These are phyloP conservation scores for Gymnoscelis rufifasciata DNA, from an alignment of 2,888 invertebrate genomes.

Conservation along the genomic window DNA sequence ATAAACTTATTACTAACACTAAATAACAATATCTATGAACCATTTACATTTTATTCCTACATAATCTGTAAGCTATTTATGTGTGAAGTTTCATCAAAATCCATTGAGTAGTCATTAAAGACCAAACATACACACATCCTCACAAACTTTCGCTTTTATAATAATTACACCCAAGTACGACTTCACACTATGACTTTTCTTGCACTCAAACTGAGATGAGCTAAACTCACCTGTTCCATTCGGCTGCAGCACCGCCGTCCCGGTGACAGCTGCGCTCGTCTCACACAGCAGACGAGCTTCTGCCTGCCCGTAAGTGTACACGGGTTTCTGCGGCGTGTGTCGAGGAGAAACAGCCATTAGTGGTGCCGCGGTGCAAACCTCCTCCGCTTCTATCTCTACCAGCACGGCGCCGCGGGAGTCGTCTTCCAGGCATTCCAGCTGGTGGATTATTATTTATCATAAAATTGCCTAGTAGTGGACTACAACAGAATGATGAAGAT, in stretches of 20 bases:
- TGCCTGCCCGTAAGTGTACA: conserved; percentile 84
- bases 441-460: not conserved
- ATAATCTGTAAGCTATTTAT: too few relatives aligned
- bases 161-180: not conserved
- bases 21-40: too few relatives aligned
- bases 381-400: conserved; percentile 89
- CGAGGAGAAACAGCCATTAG: conserved; percentile 81
- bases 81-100: too few relatives aligned
- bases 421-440: conserved; percentile 58
- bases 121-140: too few relatives aligned
- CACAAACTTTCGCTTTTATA: too few relatives aligned
- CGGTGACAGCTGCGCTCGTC: conserved; percentile 65
- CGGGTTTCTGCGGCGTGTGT: conserved; percentile 83
- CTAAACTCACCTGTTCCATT: conserved; percentile 59
- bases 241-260: conserved; percentile 65
- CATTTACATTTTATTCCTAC: too few relatives aligned
- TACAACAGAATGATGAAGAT: too few relatives aligned
- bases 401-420: conserved; percentile 86
- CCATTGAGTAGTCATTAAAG: too few relatives aligned
- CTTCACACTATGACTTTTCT: not conserved
- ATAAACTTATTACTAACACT: too few relatives aligned
- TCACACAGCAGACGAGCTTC: conserved; percentile 73
- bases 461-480: too few relatives aligned
- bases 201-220: too few relatives aligned
- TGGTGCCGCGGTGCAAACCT: conserved; percentile 87